Evolutionary conservation across 2,113 vertebrate species (phyloP).

Genomic region (Mirza zaza): DNA sequence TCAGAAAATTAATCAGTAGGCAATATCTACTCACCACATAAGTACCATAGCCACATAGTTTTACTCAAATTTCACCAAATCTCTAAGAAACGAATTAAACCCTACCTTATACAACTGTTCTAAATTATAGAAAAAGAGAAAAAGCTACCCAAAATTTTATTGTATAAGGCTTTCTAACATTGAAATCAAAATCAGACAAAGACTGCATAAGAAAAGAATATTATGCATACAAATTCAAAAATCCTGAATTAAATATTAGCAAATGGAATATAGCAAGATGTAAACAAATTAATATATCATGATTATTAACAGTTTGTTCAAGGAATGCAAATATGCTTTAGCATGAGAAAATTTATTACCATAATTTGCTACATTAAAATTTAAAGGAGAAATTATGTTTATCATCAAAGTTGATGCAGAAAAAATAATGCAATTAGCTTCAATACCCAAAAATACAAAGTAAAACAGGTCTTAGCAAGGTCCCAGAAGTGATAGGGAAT

Average conservation of each 20-base stretch:
- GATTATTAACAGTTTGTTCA: neutral
- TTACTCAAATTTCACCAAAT: neutral
- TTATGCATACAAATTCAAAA: neutral
- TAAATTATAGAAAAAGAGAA: neutral
- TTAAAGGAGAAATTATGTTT: conserved; percentile 16
- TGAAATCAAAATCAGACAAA: neutral
- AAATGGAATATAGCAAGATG: neutral
- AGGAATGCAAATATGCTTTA: neutral
- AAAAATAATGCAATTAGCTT: neutral
- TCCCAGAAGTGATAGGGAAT: neutral
- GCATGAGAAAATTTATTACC: neutral
- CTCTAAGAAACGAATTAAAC: neutral
- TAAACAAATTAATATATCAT: neutral
- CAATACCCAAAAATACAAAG: neutral
- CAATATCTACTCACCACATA: neutral
- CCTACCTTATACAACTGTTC: neutral
- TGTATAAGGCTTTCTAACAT: neutral
- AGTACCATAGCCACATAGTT: neutral
- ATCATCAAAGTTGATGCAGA: neutral
- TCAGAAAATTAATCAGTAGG: neutral
- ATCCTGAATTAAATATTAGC: neutral
- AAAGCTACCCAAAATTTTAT: neutral
- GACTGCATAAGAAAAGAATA: neutral
- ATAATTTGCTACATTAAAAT: neutral
- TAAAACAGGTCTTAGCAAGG: neutral